Evolutionary conservation across 2,888 invertebrate genomes (phyloP).

Genomic region (Didymodactylos carnosus): DNA sequence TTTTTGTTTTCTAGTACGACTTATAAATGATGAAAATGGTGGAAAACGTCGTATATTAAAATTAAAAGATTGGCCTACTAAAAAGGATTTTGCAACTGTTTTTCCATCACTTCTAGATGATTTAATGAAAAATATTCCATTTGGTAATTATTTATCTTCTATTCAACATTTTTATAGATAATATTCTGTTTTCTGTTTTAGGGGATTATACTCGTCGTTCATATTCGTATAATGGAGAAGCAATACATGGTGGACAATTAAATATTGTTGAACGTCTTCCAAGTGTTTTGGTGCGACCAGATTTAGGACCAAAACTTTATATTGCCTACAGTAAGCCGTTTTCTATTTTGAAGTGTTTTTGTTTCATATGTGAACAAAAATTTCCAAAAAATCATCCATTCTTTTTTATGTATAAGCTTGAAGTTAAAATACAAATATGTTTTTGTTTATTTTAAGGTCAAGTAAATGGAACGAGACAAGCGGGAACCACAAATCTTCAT

Average conservation of each 20-base stretch:
- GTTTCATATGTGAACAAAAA: too few relatives aligned
- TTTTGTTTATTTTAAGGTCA: neutral
- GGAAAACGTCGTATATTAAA: slow-evolving; percentile 45
- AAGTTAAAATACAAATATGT: neutral
- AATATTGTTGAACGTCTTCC: slow-evolving; percentile 80
- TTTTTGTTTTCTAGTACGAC: neutral
- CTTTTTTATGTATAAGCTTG: neutral
- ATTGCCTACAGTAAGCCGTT: slow-evolving; percentile 59
- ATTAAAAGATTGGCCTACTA: slow-evolving; percentile 89
- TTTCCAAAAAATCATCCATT: too few relatives aligned
- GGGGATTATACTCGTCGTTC: neutral
- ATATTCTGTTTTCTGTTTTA: neutral
- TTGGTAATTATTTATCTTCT: slow-evolving; percentile 50
- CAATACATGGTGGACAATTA: slow-evolving; percentile 60
- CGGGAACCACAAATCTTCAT: slow-evolving; percentile 86
- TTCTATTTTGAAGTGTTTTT: too few relatives aligned
- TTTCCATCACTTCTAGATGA: slow-evolving; percentile 56
- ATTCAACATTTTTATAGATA: too few relatives aligned
- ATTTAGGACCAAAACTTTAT: slow-evolving; percentile 93
- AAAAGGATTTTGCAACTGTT: slow-evolving; percentile 74
- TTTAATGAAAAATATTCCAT: slow-evolving; percentile 65
- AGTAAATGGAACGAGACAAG: slow-evolving; percentile 25
- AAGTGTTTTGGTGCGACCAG: slow-evolving; percentile 70
- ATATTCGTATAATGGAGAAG: slow-evolving; percentile 28
- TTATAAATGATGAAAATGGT: neutral